phyloP scores from a whole-genome alignment of 37 sponge, comb jelly and placozoan genomes.

The Petrosia ficiformis region DNA sequence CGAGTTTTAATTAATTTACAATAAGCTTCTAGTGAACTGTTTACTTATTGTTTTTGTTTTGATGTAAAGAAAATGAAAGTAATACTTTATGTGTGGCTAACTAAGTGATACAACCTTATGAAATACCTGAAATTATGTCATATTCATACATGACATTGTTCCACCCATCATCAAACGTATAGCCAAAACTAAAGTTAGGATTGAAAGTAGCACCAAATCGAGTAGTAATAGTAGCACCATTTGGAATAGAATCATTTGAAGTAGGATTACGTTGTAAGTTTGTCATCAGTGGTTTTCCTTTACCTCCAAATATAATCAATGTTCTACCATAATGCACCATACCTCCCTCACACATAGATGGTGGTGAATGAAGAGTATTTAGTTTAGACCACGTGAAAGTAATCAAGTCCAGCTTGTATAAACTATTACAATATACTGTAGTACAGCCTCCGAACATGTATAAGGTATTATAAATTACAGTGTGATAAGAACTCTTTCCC shows the following conservation, averaged over 20 bases:
- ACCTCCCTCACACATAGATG: not conserved
- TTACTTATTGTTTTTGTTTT: no score
- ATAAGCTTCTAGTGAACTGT: no score
- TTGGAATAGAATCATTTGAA: no score
- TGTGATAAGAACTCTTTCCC: not conserved
- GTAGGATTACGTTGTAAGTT: no score
- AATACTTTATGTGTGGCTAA: no score
- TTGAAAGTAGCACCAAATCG: not conserved
- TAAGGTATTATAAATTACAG: not conserved
- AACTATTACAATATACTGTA: not conserved
- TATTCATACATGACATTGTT: constrained; percentile 8
- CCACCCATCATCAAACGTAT: constrained; percentile 3
- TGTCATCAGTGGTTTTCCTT: not conserved
- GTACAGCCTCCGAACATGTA: constrained; percentile 10
- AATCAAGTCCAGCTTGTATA: not conserved
- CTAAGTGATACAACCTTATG: no score
- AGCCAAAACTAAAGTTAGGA: not conserved
- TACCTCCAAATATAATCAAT: not conserved
- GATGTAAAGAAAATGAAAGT: no score
- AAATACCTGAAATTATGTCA: constrained; percentile 5
- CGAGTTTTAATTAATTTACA: no score
- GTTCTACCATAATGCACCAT: not conserved
- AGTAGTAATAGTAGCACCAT: no score
- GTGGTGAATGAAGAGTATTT: not conserved
- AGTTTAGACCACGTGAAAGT: constrained; percentile 1